These are phyloP conservation scores for Cephus pulcher DNA, from an alignment of 2,888 invertebrate species.

Conservation along the genomic window DNA sequence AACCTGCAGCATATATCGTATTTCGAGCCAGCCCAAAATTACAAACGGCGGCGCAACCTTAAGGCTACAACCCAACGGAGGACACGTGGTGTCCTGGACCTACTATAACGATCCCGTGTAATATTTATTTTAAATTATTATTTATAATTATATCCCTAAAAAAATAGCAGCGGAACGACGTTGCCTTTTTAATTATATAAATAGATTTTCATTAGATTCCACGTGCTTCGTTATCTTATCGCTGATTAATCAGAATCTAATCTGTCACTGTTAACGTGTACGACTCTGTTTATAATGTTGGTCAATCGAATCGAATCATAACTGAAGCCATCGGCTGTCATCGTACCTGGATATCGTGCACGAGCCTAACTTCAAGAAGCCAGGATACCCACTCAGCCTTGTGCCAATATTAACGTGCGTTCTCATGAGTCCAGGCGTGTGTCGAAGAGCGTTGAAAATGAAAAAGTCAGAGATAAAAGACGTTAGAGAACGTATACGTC, in stretches of 20 bases:
- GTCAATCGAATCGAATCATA: background rate
- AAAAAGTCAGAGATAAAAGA: slow-evolving; percentile 10
- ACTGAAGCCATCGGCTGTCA: background rate
- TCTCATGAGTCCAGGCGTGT: slow-evolving; percentile 9
- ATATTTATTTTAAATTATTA: background rate
- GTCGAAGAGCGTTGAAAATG: background rate
- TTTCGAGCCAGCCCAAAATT: background rate
- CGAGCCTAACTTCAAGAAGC: background rate
- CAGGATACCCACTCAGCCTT: background rate
- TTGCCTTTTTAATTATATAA: too few relatives aligned
- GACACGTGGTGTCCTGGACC: background rate
- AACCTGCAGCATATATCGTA: background rate
- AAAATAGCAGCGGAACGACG: too few relatives aligned
- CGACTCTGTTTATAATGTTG: background rate
- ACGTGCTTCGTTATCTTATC: background rate
- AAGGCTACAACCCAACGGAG: background rate
- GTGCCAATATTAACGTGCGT: slow-evolving; percentile 6
- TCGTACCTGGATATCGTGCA: background rate
- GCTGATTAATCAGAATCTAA: background rate
- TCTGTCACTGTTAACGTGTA: background rate
- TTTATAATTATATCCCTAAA: background rate
- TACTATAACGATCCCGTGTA: too few relatives aligned
- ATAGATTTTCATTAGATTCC: too few relatives aligned
- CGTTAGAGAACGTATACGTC: background rate
- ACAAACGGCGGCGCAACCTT: background rate